A percentile compares a stretch with the other conserved stretches of the same genome.
Conservation (phyloP, 2,888 invertebrate species). For the Iphiclides podalirius region DNA sequence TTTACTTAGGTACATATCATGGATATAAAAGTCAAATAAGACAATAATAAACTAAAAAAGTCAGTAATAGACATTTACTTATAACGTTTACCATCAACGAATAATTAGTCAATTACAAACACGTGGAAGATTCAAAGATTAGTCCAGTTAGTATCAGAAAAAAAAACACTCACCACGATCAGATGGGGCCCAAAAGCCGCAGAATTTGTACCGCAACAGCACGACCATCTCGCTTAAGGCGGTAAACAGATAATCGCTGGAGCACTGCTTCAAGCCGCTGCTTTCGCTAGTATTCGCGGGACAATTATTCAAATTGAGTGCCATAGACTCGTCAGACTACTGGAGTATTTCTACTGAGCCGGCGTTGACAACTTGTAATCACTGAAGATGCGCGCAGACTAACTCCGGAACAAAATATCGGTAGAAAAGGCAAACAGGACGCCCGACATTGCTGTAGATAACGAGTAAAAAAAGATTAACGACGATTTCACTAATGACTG, state of each 20-base stretch:
- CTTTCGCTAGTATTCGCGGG: neutral
- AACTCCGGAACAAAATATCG: slow-evolving; percentile 9
- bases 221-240: slow-evolving; percentile 36
- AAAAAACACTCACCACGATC: slow-evolving; percentile 31
- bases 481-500: slow-evolving; percentile 9
- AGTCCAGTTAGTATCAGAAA: too few relatives aligned
- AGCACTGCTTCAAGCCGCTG: slow-evolving; percentile 14
- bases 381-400: slow-evolving; percentile 1
- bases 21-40: too few relatives aligned
- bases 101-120: too few relatives aligned
- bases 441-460: slow-evolving; percentile 6
- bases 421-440: slow-evolving; percentile 9
- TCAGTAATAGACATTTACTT: too few relatives aligned
- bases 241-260: slow-evolving; percentile 7
- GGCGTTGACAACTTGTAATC: neutral
- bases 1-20: too few relatives aligned
- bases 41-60: too few relatives aligned
- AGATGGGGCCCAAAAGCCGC: slow-evolving; percentile 26
- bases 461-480: slow-evolving; percentile 12
- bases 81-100: too few relatives aligned
- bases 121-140: too few relatives aligned
- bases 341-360: neutral
- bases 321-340: neutral
- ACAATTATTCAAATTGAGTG: slow-evolving; percentile 10
- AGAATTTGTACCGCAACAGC: slow-evolving; percentile 32